phyloP scores from a whole-genome alignment of 1,140 invertebrate species.

The Heliconius himera region DNA sequence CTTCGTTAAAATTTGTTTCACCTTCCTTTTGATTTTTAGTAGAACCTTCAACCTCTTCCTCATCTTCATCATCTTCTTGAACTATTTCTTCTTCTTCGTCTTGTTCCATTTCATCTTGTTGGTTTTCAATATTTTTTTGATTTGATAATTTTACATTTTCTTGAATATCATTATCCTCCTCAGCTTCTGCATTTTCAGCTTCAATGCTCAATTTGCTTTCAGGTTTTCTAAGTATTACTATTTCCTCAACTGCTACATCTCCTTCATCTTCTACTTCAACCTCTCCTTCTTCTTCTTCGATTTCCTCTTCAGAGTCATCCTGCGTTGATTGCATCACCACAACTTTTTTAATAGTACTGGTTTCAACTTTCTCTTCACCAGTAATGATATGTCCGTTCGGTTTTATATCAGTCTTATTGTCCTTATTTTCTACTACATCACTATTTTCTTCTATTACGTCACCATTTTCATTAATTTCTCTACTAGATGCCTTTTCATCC shows the following conservation, averaged over 20 bases:
- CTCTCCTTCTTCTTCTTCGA: slow-evolving; percentile 52
- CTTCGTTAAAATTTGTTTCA: slow-evolving; percentile 37
- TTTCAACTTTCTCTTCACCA: slow-evolving; percentile 47
- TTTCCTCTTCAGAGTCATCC: slow-evolving; percentile 50
- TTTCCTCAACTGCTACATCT: slow-evolving; percentile 40
- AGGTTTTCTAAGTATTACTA: slow-evolving; percentile 35
- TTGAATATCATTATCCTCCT: slow-evolving; percentile 31
- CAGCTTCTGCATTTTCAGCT: slow-evolving; percentile 38
- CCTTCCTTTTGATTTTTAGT: slow-evolving; percentile 31
- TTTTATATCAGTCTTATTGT: slow-evolving; percentile 24
- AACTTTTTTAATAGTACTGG: slow-evolving; percentile 51
- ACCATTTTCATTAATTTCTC: slow-evolving; percentile 34
- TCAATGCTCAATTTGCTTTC: slow-evolving; percentile 43
- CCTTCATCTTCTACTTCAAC: slow-evolving; percentile 47
- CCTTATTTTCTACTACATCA: slow-evolving; percentile 30
- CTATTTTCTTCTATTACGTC: slow-evolving; percentile 41
- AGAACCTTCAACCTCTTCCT: slow-evolving; percentile 38
- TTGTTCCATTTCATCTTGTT: slow-evolving; percentile 44
- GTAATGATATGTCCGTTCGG: slow-evolving; percentile 42
- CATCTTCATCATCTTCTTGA: slow-evolving; percentile 46
- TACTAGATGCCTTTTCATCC: slow-evolving; percentile 19
- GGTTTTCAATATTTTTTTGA: slow-evolving; percentile 24
- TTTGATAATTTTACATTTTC: slow-evolving; percentile 33
- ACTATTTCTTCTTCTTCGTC: slow-evolving; percentile 50
- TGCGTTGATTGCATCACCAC: slow-evolving; percentile 47